These are phyloP conservation scores for Morpho helenor DNA, from an alignment of 2,888 invertebrate genomes.

Conservation along the genomic window DNA sequence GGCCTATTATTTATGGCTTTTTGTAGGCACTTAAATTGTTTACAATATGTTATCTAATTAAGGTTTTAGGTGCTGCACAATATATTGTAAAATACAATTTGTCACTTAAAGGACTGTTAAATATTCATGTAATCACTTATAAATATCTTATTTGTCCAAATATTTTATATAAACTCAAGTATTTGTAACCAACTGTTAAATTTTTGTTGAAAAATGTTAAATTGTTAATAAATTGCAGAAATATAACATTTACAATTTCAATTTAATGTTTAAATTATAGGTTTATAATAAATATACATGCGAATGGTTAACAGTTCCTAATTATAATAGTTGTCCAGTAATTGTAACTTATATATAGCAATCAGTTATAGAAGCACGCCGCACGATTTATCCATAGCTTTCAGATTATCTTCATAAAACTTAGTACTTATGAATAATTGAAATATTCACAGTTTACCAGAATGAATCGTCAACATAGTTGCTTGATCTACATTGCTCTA, in stretches of 20 bases:
- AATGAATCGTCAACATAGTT: constrained; percentile 9
- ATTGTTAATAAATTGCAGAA: too few relatives aligned
- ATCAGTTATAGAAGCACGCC: constrained; percentile 24
- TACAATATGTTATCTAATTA: not conserved
- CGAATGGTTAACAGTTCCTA: not conserved
- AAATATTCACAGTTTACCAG: constrained; percentile 2
- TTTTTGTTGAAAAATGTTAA: too few relatives aligned
- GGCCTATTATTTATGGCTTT: not conserved
- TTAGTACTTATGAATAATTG: not conserved
- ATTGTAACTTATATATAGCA: constrained; percentile 9
- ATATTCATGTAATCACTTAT: constrained; percentile 2
- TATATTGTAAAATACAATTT: constrained; percentile 1
- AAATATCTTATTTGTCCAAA: too few relatives aligned
- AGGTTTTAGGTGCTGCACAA: constrained; percentile 3
- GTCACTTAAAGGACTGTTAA: not conserved
- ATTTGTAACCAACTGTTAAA: too few relatives aligned
- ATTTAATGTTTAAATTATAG: too few relatives aligned
- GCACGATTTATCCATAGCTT: constrained; percentile 20
- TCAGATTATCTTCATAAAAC: not conserved
- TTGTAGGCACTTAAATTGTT: not conserved
- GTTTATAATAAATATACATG: not conserved
- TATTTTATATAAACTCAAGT: too few relatives aligned
- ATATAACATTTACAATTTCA: too few relatives aligned
- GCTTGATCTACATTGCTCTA: constrained; percentile 5
- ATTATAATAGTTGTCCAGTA: not conserved